phyloP scores from a whole-genome alignment of 2,888 invertebrate species.

The Antitype chi region DNA sequence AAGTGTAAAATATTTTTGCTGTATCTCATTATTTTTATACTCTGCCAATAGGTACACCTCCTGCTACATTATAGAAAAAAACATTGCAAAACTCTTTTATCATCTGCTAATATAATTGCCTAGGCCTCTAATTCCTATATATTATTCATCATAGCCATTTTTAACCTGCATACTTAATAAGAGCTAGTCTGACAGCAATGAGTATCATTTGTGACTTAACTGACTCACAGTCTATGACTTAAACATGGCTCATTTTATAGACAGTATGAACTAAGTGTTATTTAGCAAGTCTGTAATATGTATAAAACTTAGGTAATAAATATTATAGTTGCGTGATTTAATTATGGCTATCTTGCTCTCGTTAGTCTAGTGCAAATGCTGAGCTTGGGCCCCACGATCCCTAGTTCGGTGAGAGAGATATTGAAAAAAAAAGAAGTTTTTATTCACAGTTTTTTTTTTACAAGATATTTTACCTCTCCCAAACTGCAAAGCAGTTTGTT shows the following conservation, averaged over 20 bases:
- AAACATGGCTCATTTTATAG: conserved; percentile 6
- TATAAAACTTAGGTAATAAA: neutral
- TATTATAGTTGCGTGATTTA: neutral
- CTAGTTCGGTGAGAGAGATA: neutral
- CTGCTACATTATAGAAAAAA: neutral
- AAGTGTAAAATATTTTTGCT: neutral
- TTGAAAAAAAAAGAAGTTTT: neutral
- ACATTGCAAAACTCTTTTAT: neutral
- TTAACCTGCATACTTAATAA: conserved; percentile 36
- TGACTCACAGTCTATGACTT: conserved; percentile 33
- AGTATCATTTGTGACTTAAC: conserved; percentile 23
- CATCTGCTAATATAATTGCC: neutral
- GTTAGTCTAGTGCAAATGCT: neutral
- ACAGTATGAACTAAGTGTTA: conserved; percentile 27
- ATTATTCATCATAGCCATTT: conserved; percentile 5
- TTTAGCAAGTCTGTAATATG: conserved; percentile 2
- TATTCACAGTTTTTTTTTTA: too few species aligned
- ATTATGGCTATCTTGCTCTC: neutral
- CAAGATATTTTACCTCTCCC: too few species aligned
- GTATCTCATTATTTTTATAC: neutral
- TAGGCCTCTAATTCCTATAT: neutral
- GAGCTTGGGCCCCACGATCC: neutral
- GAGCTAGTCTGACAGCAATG: conserved; percentile 12
- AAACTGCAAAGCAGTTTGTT: too few species aligned
- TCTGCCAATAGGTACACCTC: neutral